Evolutionary conservation across 2,113 vertebrate genomes (phyloP), one percentile per base, ranked within the genome.

Genomic region (Hippocampus mohnikei): DNA sequence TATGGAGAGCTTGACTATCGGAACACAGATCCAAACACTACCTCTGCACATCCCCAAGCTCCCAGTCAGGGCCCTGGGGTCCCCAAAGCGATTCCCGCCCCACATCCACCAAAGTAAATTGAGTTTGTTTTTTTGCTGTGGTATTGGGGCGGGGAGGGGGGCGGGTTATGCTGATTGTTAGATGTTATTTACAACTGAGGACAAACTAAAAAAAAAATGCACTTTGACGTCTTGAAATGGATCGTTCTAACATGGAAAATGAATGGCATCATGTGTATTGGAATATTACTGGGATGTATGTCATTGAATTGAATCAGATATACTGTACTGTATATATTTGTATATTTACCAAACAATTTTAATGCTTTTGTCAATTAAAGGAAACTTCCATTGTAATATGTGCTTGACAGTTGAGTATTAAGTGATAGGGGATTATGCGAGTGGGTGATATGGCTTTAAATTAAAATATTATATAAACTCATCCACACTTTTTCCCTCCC

Each of bases 1-100:
- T 80, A 85, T 44, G 84, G 81, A 72, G 86, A 90, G 40, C 12
- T 77, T 5, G 82, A 87, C 62, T 82, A 83, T 10, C 81, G 88
- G 81, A 80, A 81, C 23, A 3, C 3, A 3, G 71, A 77, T 2
- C 0, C 15, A 11, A 72, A 0, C 2, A 0, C 25, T 8, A 25
- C 12, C 11, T 48, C 71, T 27, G 2, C 40, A 55, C 10, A 8
- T 12, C 48, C 56, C 23, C 64, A 73, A 4, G 9, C 66, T 59
- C 81, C 60, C 2, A 48, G 1, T 33, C 91, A 93, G 46, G 90
- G 92, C 2, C 91, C 92, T 0, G 92, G 92, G 27, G 89, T 89
- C 2, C 92, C 92, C 8, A 87, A 5, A 84, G 83, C 91, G 37
- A 91, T 93, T 65, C 85, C 84, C 18, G 3, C 80, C 0, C 73